A percentile compares a stretch with the other conserved stretches of the same genome.
phyloP scores from a whole-genome alignment of 2,797 vertebrate genomes.

The Bradypodion pumilum region DNA sequence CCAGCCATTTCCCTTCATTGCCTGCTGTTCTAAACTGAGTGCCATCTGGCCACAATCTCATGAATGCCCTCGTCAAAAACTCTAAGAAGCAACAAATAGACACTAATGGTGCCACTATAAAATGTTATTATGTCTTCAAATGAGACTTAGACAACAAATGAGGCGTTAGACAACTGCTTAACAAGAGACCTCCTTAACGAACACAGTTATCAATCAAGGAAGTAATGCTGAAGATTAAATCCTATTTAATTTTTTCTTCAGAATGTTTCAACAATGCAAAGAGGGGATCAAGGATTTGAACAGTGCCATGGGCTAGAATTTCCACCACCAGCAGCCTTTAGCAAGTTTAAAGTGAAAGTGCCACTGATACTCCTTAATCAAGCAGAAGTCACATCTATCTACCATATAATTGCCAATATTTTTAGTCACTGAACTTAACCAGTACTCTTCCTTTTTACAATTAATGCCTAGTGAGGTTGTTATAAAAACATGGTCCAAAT shows the following conservation, averaged over 20 bases:
- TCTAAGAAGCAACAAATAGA: constrained; percentile 49
- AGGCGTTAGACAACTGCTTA: constrained; percentile 55
- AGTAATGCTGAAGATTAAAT: constrained; percentile 47
- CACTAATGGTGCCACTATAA: constrained; percentile 57
- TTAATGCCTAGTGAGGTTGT: background rate
- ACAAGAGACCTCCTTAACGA: constrained; percentile 40
- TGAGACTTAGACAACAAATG: constrained; percentile 56
- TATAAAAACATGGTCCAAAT: background rate
- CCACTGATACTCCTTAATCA: background rate
- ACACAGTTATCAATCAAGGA: constrained; percentile 41
- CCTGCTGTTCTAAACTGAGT: background rate
- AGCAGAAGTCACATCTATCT: background rate
- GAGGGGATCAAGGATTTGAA: background rate
- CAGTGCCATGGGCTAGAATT: background rate
- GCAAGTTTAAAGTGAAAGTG: background rate
- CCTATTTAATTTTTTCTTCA: background rate
- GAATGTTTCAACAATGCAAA: background rate
- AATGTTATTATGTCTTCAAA: constrained; percentile 59
- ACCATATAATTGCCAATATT: background rate
- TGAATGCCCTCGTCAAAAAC: constrained; percentile 42
- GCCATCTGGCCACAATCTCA: constrained; percentile 35
- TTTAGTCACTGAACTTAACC: background rate
- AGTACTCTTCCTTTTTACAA: too few species aligned
- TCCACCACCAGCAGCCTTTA: background rate
- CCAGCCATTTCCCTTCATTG: constrained; percentile 32